Evolutionary conservation across 2,113 vertebrate genomes (phyloP).

Genomic region (Notarius lentiginosus): DNA sequence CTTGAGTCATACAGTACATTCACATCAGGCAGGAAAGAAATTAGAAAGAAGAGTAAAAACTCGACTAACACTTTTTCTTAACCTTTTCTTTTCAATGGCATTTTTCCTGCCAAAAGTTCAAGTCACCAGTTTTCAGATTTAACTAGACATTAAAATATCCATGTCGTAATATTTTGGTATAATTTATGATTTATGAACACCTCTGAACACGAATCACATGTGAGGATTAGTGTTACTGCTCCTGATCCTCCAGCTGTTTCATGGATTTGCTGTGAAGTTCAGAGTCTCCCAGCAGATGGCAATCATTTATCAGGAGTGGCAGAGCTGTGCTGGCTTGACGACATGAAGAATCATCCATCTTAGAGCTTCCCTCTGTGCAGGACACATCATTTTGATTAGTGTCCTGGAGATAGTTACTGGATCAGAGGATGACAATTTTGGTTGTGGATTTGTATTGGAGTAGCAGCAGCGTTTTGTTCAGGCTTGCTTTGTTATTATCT

Average conservation of each 20-base stretch:
- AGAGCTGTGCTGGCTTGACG: not conserved
- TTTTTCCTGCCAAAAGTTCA: not conserved
- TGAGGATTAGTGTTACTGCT: not conserved
- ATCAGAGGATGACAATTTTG: not conserved
- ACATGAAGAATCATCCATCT: not conserved
- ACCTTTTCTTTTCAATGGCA: not conserved
- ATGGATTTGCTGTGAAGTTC: not conserved
- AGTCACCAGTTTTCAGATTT: not conserved
- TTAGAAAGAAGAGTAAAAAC: not conserved
- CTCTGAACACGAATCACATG: not conserved
- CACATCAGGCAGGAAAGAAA: not conserved
- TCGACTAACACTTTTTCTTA: not conserved
- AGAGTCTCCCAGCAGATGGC: constrained; percentile 54
- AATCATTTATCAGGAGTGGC: constrained; percentile 47
- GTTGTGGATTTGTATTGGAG: not conserved
- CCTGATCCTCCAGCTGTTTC: not conserved
- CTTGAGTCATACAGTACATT: not conserved
- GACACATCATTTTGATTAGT: not conserved
- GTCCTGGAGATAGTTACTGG: not conserved
- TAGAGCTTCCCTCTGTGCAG: not conserved
- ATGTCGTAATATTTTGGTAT: not conserved
- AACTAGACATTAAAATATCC: not conserved
- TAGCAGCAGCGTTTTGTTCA: not conserved
- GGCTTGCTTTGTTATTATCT: not conserved
- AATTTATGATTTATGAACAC: not conserved